Conservation (phyloP, 1,140 invertebrate species). For the Diabrotica virgifera region DNA sequence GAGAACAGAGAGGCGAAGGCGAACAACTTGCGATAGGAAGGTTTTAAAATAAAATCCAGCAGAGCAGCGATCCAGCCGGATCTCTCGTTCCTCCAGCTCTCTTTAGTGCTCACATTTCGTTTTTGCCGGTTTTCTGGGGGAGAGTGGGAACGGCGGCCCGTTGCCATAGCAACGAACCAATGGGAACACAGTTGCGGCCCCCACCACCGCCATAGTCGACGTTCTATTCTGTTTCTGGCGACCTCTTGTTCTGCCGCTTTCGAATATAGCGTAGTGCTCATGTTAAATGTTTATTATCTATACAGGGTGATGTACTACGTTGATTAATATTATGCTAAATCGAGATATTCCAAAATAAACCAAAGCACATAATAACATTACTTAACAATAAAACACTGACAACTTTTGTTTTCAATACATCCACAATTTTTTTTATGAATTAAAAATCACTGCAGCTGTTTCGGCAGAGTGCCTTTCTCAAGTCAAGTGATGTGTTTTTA, state of each 20-base stretch:
- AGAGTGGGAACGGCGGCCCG: slow-evolving; percentile 29
- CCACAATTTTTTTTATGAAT: too few species aligned
- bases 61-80: too few species aligned
- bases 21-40: slow-evolving; percentile 22
- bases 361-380: too few species aligned
- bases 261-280: slow-evolving; percentile 1
- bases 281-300: slow-evolving; percentile 1
- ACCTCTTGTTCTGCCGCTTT: slow-evolving; percentile 10
- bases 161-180: slow-evolving; percentile 42
- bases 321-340: not conserved
- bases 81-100: slow-evolving; percentile 32
- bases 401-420: too few species aligned
- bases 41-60: slow-evolving; percentile 40
- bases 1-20: slow-evolving; percentile 23
- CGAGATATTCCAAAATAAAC: too few species aligned
- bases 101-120: slow-evolving; percentile 40
- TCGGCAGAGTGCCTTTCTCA: too few species aligned
- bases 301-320: not conserved
- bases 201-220: slow-evolving; percentile 10
- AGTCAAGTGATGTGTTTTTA: too few species aligned
- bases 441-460: too few species aligned
- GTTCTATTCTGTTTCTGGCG: not conserved
- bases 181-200: slow-evolving; percentile 22
- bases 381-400: too few species aligned
- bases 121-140: slow-evolving; percentile 39